A percentile compares a stretch with the other conserved stretches of the same genome.
Evolutionary conservation across 2,113 vertebrate genomes (phyloP).

Genomic region (Sylvilagus bachmani): DNA sequence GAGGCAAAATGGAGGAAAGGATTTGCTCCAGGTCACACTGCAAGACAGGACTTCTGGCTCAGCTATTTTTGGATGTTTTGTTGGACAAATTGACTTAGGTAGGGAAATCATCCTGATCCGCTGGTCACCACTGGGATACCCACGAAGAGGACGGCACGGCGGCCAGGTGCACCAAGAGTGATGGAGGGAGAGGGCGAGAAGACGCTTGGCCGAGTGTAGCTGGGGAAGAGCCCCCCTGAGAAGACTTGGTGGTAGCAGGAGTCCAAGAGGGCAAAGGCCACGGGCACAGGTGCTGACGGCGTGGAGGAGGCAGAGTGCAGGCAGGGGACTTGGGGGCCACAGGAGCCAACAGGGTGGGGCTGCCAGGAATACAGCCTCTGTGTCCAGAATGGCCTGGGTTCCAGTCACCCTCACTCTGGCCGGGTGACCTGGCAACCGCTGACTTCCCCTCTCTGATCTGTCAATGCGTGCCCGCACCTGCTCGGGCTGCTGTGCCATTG

Average conservation of each 20-base stretch:
- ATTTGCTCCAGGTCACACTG: neutral
- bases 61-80: neutral
- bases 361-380: neutral
- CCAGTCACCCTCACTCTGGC: neutral
- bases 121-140: neutral
- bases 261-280: neutral
- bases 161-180: accelerated
- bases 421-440: neutral
- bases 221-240: too few species aligned
- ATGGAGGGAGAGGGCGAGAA: neutral
- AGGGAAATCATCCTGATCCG: neutral
- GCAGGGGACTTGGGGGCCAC: neutral
- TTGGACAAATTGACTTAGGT: neutral
- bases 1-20: neutral
- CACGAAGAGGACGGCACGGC: neutral
- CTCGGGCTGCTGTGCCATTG: neutral
- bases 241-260: neutral
- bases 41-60: neutral
- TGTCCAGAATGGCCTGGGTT: neutral
- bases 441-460: neutral
- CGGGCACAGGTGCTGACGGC: neutral
- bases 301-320: neutral
- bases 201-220: neutral
- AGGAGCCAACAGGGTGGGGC: neutral
- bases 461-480: neutral